These are phyloP conservation scores for Formicarius rufipectus DNA, from an alignment of 2,113 vertebrate species.

Conservation along the genomic window DNA sequence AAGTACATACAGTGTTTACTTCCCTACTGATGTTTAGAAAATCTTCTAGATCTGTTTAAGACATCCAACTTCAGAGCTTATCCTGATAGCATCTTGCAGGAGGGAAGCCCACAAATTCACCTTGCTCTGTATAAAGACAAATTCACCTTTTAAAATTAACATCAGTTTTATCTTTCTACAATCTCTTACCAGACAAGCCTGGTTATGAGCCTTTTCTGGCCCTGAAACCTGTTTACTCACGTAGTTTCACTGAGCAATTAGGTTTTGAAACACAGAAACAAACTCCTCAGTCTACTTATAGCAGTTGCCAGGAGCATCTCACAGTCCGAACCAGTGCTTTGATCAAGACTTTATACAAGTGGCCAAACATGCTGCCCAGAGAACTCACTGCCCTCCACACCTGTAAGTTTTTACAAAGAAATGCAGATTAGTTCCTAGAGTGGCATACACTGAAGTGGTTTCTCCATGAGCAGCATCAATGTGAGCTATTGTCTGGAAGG, in stretches of 20 bases:
- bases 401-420: not conserved
- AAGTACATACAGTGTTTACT: not conserved
- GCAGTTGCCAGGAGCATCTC: not conserved
- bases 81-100: not conserved
- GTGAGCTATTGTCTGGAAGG: not conserved
- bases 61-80: not conserved
- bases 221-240: not conserved
- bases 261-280: not conserved
- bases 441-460: not conserved
- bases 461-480: not conserved
- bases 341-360: not conserved
- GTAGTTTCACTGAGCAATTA: not conserved
- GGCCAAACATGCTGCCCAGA: not conserved
- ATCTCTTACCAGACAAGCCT: not conserved
- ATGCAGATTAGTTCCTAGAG: not conserved
- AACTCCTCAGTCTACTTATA: not conserved
- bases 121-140: not conserved
- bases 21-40: not conserved
- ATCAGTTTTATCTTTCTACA: not conserved
- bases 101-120: not conserved
- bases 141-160: not conserved
- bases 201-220: not conserved
- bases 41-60: not conserved
- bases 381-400: not conserved
- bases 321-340: not conserved